phyloP scores from a whole-genome alignment of 2,888 invertebrate species.

The Drosophila vallismaia region DNA sequence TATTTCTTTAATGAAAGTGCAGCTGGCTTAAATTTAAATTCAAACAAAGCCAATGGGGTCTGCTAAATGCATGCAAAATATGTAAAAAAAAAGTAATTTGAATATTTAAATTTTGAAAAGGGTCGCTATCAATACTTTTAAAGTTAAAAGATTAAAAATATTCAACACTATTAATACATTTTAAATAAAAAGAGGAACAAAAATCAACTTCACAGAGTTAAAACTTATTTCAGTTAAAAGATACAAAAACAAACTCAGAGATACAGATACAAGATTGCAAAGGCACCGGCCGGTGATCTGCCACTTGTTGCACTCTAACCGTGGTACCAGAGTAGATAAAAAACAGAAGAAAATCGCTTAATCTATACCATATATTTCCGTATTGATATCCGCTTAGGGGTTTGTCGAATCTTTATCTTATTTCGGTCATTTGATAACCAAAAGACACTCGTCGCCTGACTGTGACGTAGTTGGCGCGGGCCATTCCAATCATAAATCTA shows the following conservation, averaged over 20 bases:
- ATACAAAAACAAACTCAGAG: conserved; percentile 4
- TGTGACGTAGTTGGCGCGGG: conserved; percentile 33
- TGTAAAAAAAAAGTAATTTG: not conserved
- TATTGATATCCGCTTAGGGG: conserved; percentile 25
- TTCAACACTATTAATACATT: no score
- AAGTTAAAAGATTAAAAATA: not conserved
- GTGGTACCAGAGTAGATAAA: conserved; percentile 9
- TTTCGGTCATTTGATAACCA: conserved; percentile 6
- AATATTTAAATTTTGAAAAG: conserved; percentile 2
- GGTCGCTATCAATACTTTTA: not conserved
- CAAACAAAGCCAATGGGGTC: not conserved
- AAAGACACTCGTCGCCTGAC: not conserved
- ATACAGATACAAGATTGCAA: not conserved
- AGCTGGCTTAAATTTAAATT: not conserved
- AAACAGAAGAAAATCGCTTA: conserved; percentile 8
- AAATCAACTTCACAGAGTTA: not conserved
- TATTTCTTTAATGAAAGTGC: not conserved
- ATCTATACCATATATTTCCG: conserved; percentile 31
- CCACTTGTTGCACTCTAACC: conserved; percentile 39
- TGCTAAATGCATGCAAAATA: not conserved
- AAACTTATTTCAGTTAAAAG: not conserved
- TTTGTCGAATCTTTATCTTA: conserved; percentile 17
- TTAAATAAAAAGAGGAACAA: no score
- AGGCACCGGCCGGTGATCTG: conserved; percentile 8
- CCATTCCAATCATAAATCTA: conserved; percentile 61